phyloP scores from a whole-genome alignment of 53 echinoderm and acorn worm genomes.

The Actinopyga echinites region DNA sequence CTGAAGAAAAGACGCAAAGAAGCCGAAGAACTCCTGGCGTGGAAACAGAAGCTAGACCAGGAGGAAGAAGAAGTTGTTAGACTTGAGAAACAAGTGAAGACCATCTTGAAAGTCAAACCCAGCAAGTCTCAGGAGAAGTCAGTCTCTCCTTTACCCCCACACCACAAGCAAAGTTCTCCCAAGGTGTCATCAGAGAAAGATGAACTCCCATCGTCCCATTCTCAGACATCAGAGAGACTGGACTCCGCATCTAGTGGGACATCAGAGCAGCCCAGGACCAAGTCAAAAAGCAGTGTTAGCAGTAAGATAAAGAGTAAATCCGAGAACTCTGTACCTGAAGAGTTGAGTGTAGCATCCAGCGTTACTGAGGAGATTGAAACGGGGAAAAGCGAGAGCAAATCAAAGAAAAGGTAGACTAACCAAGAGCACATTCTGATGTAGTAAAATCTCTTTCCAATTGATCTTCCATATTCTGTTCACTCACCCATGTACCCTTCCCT shows the following conservation, averaged over 20 bases:
- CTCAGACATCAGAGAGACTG: not conserved
- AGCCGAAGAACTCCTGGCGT: conserved; percentile 87
- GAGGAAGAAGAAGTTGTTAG: conserved; percentile 80
- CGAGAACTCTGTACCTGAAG: conserved; percentile 60
- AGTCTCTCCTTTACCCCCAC: not conserved
- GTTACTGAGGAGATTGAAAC: conserved; percentile 73
- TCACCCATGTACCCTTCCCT: too few relatives aligned
- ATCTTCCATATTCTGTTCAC: too few relatives aligned
- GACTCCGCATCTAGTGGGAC: conserved; percentile 1
- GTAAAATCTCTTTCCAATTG: too few relatives aligned
- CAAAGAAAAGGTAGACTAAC: conserved; percentile 24
- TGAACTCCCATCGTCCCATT: not conserved
- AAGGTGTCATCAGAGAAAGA: not conserved
- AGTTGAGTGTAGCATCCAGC: conserved; percentile 64
- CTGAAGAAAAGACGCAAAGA: conserved; percentile 77
- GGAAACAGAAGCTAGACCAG: conserved; percentile 91
- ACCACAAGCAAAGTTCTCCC: not conserved
- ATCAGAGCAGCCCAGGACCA: conserved; percentile 21
- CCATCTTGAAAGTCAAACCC: conserved; percentile 39
- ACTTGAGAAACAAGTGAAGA: conserved; percentile 54
- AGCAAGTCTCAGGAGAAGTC: conserved; percentile 8
- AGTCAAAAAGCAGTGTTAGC: not conserved
- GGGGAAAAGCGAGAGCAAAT: conserved; percentile 14
- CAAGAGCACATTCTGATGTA: not conserved
- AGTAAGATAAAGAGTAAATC: not conserved